Evolutionary conservation across 2,888 invertebrate genomes (phyloP).

Genomic region (Napeogenes inachia): DNA sequence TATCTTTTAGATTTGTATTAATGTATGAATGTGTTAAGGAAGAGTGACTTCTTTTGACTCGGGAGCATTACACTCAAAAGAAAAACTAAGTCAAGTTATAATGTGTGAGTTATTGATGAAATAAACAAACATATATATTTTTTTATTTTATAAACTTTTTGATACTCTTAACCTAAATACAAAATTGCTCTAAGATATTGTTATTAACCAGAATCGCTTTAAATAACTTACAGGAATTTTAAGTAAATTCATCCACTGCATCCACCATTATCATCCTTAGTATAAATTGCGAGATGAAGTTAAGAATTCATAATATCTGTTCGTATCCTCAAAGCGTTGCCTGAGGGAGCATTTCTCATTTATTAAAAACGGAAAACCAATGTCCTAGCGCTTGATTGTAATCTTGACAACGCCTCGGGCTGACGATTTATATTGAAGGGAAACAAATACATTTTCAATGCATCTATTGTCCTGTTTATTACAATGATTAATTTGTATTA

Average conservation of each 20-base stretch:
- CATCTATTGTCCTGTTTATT: neutral
- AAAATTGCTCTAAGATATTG: no score
- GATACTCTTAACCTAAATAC: no score
- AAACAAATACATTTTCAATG: constrained; percentile 64
- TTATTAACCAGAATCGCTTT: no score
- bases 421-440: constrained; percentile 61
- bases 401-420: constrained; percentile 47
- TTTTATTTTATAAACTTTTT: no score
- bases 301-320: constrained; percentile 20
- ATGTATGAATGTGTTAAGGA: no score
- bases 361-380: constrained; percentile 36
- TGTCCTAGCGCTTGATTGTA: constrained; percentile 33
- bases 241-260: constrained; percentile 4
- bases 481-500: neutral
- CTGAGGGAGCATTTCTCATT: constrained; percentile 31
- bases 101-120: no score
- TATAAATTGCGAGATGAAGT: constrained; percentile 13
- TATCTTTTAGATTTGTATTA: no score
- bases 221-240: neutral
- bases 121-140: no score
- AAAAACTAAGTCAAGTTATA: no score
- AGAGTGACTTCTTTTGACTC: no score
- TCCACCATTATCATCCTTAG: neutral
- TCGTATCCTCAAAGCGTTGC: constrained; percentile 24
- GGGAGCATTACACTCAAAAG: no score